Percentiles rank a stretch among this genome's conserved stretches.
Evolutionary conservation across 2,888 invertebrate genomes (phyloP).

Genomic region (Galeopsomyia nigrocyanea): DNA sequence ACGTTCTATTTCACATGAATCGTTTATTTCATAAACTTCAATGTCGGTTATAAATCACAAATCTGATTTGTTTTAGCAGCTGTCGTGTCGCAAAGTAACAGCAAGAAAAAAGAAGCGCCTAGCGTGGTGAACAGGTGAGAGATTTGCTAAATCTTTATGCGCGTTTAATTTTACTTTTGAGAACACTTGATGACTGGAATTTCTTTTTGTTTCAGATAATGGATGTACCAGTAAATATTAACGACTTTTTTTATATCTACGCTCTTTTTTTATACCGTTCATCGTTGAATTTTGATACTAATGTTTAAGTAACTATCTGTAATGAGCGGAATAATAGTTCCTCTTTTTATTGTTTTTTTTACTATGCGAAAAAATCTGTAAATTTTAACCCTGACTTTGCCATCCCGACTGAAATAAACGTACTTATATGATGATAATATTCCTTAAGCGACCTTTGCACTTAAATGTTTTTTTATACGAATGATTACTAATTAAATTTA

Average conservation of each 20-base stretch:
- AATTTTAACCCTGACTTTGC: constrained; percentile 45
- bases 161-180: not conserved
- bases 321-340: constrained; percentile 48
- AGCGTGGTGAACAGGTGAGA: constrained; percentile 36
- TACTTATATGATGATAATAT: constrained; percentile 35
- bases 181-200: not conserved
- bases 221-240: not conserved
- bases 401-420: constrained; percentile 48
- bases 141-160: not conserved
- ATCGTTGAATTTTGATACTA: constrained; percentile 42
- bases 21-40: constrained; percentile 35
- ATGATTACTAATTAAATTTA: constrained; percentile 38
- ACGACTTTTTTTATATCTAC: constrained; percentile 21
- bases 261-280: constrained; percentile 29
- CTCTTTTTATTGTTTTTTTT: constrained; percentile 28
- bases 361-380: constrained; percentile 37
- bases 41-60: not conserved
- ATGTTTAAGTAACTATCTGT: constrained; percentile 41
- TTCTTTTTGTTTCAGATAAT: constrained; percentile 38
- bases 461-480: constrained; percentile 28
- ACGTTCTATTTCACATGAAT: constrained; percentile 22
- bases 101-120: constrained; percentile 45
- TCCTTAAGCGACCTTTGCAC: constrained; percentile 29
- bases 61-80: constrained; percentile 39
- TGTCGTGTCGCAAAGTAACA: constrained; percentile 43